Conservation (phyloP, 2,888 invertebrate genomes). For the Metopia argyrocephala region DNA sequence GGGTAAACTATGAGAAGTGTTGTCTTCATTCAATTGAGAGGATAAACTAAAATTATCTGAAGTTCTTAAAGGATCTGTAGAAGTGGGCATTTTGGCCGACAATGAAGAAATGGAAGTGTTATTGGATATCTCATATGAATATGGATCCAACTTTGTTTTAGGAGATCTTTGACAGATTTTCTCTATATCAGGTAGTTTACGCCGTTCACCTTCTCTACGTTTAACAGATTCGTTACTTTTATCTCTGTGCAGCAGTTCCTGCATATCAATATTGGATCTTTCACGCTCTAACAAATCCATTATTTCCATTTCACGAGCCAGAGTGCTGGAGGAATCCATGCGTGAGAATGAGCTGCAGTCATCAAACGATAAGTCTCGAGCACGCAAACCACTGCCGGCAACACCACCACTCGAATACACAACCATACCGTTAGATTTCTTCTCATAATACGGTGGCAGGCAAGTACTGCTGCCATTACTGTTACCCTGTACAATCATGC, state of each 20-base stretch:
- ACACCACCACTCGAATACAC: constrained; percentile 59
- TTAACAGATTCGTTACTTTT: constrained; percentile 71
- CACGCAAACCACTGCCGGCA: constrained; percentile 64
- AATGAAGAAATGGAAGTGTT: constrained; percentile 65
- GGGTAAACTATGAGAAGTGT: constrained; percentile 43
- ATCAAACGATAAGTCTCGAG: constrained; percentile 75
- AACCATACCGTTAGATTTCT: constrained; percentile 66
- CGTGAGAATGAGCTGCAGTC: constrained; percentile 74
- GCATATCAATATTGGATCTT: constrained; percentile 76
- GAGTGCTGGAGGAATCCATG: constrained; percentile 73
- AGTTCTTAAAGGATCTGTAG: constrained; percentile 62
- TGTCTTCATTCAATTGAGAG: constrained; percentile 67
- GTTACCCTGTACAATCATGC: constrained; percentile 73
- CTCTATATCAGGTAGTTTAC: constrained; percentile 76
- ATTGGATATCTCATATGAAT: constrained; percentile 67
- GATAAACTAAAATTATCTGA: constrained; percentile 71
- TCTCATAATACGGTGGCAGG: constrained; percentile 65
- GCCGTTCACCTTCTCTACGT: constrained; percentile 71
- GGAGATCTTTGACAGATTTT: constrained; percentile 76
- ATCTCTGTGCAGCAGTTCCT: constrained; percentile 76
- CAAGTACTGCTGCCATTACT: constrained; percentile 64
- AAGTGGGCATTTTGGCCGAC: constrained; percentile 52
- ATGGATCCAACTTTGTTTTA: constrained; percentile 71
- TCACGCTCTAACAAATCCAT: constrained; percentile 78
- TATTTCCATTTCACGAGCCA: constrained; percentile 78